A percentile compares a stretch with the other conserved stretches of the same genome.
Evolutionary conservation across 1,140 invertebrate genomes (phyloP).

Genomic region (Drosophila gunungcola): DNA sequence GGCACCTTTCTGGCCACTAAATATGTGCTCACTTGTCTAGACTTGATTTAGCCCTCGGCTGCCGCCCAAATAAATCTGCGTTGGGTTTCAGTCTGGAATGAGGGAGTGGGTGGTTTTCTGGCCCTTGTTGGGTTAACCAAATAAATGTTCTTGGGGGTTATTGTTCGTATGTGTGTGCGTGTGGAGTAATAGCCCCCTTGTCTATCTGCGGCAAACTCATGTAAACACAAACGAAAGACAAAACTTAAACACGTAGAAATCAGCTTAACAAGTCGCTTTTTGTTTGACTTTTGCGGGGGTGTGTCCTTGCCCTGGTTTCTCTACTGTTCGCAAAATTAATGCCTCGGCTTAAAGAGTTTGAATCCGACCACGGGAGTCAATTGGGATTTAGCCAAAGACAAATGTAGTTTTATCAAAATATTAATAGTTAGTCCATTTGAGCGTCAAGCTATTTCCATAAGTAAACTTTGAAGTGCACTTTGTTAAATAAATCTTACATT

Average conservation of each 20-base stretch:
- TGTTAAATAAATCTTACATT: background rate
- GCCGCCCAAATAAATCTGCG: slow-evolving; percentile 68
- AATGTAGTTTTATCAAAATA: slow-evolving; percentile 25
- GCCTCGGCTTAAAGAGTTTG: slow-evolving; percentile 39
- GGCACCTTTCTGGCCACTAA: slow-evolving; percentile 41
- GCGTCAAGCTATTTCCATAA: background rate
- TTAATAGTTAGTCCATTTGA: background rate
- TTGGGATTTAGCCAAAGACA: slow-evolving; percentile 27
- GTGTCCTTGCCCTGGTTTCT: slow-evolving; percentile 32
- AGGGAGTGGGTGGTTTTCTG: background rate
- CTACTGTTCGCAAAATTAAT: slow-evolving; percentile 23
- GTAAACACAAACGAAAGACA: slow-evolving; percentile 69
- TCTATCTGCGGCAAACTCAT: slow-evolving; percentile 53
- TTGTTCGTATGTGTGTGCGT: slow-evolving; percentile 16
- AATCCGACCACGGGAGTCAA: slow-evolving; percentile 31
- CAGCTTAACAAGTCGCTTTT: slow-evolving; percentile 66
- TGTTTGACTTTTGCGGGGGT: slow-evolving; percentile 62
- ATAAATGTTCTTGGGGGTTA: slow-evolving; percentile 71
- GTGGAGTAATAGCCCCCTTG: background rate
- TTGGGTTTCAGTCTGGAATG: slow-evolving; percentile 41
- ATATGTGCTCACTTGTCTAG: slow-evolving; percentile 71
- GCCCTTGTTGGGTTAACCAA: slow-evolving; percentile 51
- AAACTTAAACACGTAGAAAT: slow-evolving; percentile 71
- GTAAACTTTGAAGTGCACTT: background rate
- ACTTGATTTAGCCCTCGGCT: slow-evolving; percentile 64